A percentile compares a stretch with the other conserved stretches of the same genome.
phyloP scores from a whole-genome alignment of 1,140 invertebrate genomes.

The Gryon sp. region DNA sequence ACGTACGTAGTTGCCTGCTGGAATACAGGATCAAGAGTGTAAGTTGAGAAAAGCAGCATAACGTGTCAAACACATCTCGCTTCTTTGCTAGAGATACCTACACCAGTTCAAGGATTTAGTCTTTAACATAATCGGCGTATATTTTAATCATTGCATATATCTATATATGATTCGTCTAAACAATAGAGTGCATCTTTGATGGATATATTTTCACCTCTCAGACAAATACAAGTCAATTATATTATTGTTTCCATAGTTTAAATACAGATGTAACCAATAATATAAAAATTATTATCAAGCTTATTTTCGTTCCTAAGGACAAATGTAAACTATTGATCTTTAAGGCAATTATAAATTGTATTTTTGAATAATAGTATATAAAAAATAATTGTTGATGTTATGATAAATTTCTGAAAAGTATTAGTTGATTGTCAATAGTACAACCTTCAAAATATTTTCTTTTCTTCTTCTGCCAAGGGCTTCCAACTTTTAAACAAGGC shows the following conservation, averaged over 20 bases:
- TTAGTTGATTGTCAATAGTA: slow-evolving; percentile 7
- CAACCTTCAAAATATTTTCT: slow-evolving; percentile 26
- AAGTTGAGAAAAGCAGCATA: slow-evolving; percentile 73
- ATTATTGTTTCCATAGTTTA: too few species aligned
- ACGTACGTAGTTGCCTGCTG: slow-evolving; percentile 67
- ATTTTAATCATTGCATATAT: slow-evolving; percentile 4
- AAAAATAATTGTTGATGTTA: neutral
- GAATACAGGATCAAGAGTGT: slow-evolving; percentile 67
- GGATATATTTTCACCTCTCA: slow-evolving; percentile 5
- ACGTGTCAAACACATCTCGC: slow-evolving; percentile 74
- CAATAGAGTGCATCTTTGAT: slow-evolving; percentile 17
- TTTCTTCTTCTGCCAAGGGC: slow-evolving; percentile 61
- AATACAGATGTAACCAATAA: neutral
- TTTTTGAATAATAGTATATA: too few species aligned
- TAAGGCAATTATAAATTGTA: too few species aligned
- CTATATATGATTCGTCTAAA: slow-evolving; percentile 31
- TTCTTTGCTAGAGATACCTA: slow-evolving; percentile 36
- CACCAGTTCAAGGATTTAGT: slow-evolving; percentile 61
- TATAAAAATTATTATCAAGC: too few species aligned
- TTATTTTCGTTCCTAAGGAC: too few species aligned
- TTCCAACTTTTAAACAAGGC: slow-evolving; percentile 77
- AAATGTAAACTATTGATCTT: too few species aligned
- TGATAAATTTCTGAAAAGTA: neutral
- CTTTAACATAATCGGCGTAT: slow-evolving; percentile 12
- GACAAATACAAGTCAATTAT: slow-evolving; percentile 26